Evolutionary conservation across 2,113 vertebrate species (phyloP).

Genomic region (Cepphus grylle): DNA sequence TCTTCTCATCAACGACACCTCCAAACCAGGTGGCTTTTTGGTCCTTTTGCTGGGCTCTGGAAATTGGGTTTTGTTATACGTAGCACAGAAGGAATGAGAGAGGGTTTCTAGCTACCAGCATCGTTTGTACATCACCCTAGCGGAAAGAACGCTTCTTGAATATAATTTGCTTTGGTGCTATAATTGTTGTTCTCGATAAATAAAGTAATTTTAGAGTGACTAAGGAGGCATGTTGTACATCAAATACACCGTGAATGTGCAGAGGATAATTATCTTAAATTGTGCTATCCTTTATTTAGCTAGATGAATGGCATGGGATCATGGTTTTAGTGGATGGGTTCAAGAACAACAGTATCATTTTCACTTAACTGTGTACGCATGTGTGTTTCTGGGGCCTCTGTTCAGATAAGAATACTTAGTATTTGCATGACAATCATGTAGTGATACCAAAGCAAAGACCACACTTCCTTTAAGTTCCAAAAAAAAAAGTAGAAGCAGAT

Average conservation of each 20-base stretch:
- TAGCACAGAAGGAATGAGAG: not conserved
- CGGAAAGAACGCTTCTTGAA: not conserved
- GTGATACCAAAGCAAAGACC: not conserved
- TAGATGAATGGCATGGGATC: not conserved
- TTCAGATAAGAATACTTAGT: not conserved
- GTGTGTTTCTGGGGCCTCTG: not conserved
- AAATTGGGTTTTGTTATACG: not conserved
- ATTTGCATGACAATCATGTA: not conserved
- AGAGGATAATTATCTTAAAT: slow-evolving; percentile 19
- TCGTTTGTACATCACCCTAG: not conserved
- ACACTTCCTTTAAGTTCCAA: not conserved
- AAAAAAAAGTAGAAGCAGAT: not conserved
- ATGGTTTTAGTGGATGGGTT: not conserved
- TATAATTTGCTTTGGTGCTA: not conserved
- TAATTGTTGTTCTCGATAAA: not conserved
- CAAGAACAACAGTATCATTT: not conserved
- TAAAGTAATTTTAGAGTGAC: not conserved
- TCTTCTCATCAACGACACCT: not conserved
- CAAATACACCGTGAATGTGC: not conserved
- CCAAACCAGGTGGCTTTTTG: not conserved
- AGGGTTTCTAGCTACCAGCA: not conserved
- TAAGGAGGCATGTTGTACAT: not conserved
- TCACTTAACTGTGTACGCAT: not conserved
- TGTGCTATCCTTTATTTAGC: not conserved
- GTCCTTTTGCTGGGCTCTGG: not conserved